Base-by-base conservation (phyloP, 2,113 vertebrate genomes). In the Malurus elegans region DNA sequence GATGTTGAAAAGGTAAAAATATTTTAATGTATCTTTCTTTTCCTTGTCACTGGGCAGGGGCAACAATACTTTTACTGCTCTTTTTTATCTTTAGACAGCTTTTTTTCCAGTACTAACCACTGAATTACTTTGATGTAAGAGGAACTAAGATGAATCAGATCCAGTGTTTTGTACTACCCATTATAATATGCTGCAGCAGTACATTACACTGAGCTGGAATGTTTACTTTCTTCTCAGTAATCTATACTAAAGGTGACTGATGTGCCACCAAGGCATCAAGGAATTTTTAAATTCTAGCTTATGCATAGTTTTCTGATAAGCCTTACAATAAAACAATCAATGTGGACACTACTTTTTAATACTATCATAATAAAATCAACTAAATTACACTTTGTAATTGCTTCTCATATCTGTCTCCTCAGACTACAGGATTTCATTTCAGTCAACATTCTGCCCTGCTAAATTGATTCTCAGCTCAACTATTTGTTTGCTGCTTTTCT, bases 1-100 rank as follows among this genome's bases (percentile, higher is more conserved):
- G 11, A 71, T 84, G 57, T 65, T 86, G 86, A 93, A 96, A 94
- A 96, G 82, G 79, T 96, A 94, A 95, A 88, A 91, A 26, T 70
- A 61, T 86, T 79, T 92, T 42, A 72, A 40, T 61, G 40, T 20
- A 28, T 88, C 78, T 70, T 64, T 85, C 71, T 82, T 79, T 90
- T 81, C 36, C 56, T 81, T 70, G 84, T 61, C 69, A 60, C 10
- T 65, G 67, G 40, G 56, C 21, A 60, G 58, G 36, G 26, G 12
- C 54, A 44, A 74, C 51, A 58, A 25, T 23, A 83, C 64, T 92
- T 85, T 90, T 34, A 64, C 51, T 10, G 17, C 23, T 75, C 40
- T 25, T 86, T 58, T 79, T 83, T 50, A 44, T 64, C 40, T 60
- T 67, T 64, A 40, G 36, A 42, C 38, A 79, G 62, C 23, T 70